Evolutionary conservation across 1,140 invertebrate genomes (phyloP).

Genomic region (Wasmannia auropunctata): DNA sequence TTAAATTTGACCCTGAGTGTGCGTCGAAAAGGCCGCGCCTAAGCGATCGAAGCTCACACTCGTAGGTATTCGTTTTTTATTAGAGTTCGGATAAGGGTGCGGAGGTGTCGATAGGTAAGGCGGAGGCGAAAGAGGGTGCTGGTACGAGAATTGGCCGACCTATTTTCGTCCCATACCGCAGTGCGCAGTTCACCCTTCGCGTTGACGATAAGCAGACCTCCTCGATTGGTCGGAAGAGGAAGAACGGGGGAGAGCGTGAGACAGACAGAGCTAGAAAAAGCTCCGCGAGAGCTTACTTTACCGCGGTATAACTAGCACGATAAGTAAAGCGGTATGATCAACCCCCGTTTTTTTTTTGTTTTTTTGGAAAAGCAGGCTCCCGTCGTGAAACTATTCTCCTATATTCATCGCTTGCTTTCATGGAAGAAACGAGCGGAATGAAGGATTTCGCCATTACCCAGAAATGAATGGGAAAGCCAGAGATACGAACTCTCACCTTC

Average conservation of each 20-base stretch:
- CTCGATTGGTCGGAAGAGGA: conserved; percentile 58
- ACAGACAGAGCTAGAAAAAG: conserved; percentile 61
- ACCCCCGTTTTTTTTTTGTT: conserved; percentile 45
- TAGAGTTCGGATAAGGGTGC: conserved; percentile 52
- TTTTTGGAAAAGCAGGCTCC: conserved; percentile 29
- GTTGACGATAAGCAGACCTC: conserved; percentile 65
- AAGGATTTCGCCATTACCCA: conserved; percentile 49
- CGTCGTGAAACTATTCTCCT: conserved; percentile 21
- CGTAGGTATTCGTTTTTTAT: conserved; percentile 53
- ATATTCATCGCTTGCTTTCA: conserved; percentile 48
- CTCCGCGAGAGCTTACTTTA: conserved; percentile 33
- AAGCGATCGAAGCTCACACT: conserved; percentile 39
- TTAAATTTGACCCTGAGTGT: conserved; percentile 51
- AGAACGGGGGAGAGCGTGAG: conserved; percentile 27
- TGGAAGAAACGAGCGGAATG: conserved; percentile 22
- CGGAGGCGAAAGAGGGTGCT: conserved; percentile 59
- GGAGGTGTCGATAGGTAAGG: conserved; percentile 67
- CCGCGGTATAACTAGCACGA: conserved; percentile 44
- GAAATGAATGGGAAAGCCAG: not conserved
- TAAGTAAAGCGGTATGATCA: conserved; percentile 60
- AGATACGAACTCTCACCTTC: conserved; percentile 2
- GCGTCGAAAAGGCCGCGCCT: conserved; percentile 14
- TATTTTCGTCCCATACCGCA: conserved; percentile 73
- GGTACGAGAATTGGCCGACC: conserved; percentile 74
- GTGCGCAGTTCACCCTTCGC: conserved; percentile 73